Percentiles rank a stretch among this genome's conserved stretches.
Conservation (phyloP, 2,113 vertebrate species). For the Oncorhynchus gorbuscha region DNA sequence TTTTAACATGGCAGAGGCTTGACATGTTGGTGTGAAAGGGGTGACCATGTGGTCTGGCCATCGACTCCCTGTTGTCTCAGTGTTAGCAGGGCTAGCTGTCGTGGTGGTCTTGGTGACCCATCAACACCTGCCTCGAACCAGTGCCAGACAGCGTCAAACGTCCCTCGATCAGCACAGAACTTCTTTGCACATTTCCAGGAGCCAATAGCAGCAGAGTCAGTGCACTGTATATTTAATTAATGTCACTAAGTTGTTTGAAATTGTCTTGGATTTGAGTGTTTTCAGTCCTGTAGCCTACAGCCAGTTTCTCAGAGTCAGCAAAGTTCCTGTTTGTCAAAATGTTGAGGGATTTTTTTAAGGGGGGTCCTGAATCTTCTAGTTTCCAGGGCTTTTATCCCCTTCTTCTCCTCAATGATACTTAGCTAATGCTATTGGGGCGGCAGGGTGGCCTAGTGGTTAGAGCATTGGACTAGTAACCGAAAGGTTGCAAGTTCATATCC, state of each 20-base stretch:
- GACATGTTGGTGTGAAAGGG: background rate
- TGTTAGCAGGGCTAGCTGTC: constrained; percentile 11
- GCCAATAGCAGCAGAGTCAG: constrained; percentile 36
- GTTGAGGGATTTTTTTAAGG: constrained; percentile 13
- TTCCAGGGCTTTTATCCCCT: constrained; percentile 9
- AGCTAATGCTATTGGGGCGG: background rate
- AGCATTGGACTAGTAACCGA: no score
- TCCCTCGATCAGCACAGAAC: constrained; percentile 48
- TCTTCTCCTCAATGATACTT: background rate
- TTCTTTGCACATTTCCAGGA: constrained; percentile 54
- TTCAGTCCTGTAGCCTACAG: constrained; percentile 23
- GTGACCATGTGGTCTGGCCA: background rate
- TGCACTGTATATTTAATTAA: constrained; percentile 31
- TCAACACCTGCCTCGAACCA: constrained; percentile 37
- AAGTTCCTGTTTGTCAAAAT: constrained; percentile 30
- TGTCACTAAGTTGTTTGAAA: constrained; percentile 40
- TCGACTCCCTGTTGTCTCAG: background rate
- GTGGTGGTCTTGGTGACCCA: background rate
- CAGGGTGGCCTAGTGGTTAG: no score
- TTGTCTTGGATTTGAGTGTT: constrained; percentile 45
- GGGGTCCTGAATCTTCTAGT: constrained; percentile 20
- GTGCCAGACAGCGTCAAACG: constrained; percentile 37
- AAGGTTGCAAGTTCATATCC: no score
- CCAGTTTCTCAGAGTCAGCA: constrained; percentile 28
- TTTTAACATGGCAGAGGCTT: background rate